These are phyloP conservation scores for Brienomyrus longianalis DNA, from an alignment of 2,113 vertebrate genomes.

Conservation along the genomic window DNA sequence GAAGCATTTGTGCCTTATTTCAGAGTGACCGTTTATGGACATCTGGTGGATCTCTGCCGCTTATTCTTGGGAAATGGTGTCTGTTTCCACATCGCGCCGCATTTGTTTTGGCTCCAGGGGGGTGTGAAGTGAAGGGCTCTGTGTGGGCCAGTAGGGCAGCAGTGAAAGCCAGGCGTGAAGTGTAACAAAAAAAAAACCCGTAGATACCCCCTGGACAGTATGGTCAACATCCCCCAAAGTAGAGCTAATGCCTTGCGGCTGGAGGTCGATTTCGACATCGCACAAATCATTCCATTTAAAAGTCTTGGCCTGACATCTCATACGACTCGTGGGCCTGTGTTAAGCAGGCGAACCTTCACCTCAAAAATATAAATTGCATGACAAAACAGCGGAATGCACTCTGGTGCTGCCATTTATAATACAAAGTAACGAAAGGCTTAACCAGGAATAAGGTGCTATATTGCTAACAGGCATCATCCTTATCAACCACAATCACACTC, in stretches of 20 bases:
- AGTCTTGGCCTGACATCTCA: background rate
- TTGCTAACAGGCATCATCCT: too few species aligned
- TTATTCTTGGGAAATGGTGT: conserved; percentile 37
- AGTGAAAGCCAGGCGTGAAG: conserved; percentile 35
- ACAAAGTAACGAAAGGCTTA: background rate
- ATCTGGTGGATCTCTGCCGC: conserved; percentile 43
- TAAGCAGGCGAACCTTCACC: background rate
- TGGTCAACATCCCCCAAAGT: background rate
- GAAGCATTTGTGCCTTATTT: conserved; percentile 41
- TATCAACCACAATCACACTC: too few species aligned
- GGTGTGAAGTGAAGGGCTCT: conserved; percentile 37
- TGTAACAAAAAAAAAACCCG: conserved; percentile 11
- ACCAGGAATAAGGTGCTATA: too few species aligned
- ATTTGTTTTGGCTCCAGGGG: conserved; percentile 42
- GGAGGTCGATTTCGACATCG: conserved; percentile 18
- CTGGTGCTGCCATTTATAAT: background rate
- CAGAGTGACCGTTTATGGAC: conserved; percentile 38
- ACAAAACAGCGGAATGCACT: background rate
- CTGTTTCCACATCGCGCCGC: conserved; percentile 39
- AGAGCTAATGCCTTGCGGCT: conserved; percentile 21
- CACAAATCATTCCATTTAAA: conserved; percentile 28
- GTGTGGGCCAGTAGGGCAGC: conserved; percentile 27
- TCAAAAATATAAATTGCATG: background rate
- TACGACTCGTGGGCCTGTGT: background rate
- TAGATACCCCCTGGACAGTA: background rate